Evolutionary conservation across 23 tunicate species (phyloP), one percentile per base, ranked within the genome.

Genomic region (Phallusia fumigata): DNA sequence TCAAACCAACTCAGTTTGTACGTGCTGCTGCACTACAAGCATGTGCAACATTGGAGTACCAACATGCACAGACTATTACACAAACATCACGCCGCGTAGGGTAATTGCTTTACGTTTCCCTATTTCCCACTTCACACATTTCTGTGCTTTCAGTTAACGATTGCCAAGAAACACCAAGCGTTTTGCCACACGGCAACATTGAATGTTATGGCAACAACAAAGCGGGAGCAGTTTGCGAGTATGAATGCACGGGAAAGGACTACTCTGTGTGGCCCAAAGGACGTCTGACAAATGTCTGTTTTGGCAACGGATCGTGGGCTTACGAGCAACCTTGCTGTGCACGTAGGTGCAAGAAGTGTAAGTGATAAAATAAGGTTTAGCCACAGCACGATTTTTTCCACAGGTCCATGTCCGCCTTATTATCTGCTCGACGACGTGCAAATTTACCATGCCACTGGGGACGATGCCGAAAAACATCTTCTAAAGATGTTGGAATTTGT

Each of bases 11-110:
- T 76, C 87, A 6, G 81, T 76, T 0, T 84, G 87, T 72, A 44
- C 81, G 33, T 84, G 87, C 64, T 84, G 87, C 51, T 84, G 87
- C 53, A 52, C 18, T 33, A 64, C 81, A 0, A 80, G 76, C 22
- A 31, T 31, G 33, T 84, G 87, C 35, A 84, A 84, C 51, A 32
- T 34, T 49, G 87, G 87, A 1, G 30, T 13, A 2, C 75, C 52
- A 22, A 31, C 64, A 22, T 84, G 87, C 31, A 24, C 28, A 6
- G 28, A 58, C 1, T 21, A 6, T 24, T 58, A 58, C 69, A 58
- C 13, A 3, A 10, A 40, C 47, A 10, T 10, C 47, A 40, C 5
- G 47, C 47, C 47, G 10, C 8, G 47, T 40, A 3, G 47, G 47
- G 10, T 10, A 40, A 5, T 40, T 40, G n/a, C 47, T 40, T 40